Evolutionary conservation across 2,113 vertebrate species (phyloP).

Genomic region (Centropus unirufus): DNA sequence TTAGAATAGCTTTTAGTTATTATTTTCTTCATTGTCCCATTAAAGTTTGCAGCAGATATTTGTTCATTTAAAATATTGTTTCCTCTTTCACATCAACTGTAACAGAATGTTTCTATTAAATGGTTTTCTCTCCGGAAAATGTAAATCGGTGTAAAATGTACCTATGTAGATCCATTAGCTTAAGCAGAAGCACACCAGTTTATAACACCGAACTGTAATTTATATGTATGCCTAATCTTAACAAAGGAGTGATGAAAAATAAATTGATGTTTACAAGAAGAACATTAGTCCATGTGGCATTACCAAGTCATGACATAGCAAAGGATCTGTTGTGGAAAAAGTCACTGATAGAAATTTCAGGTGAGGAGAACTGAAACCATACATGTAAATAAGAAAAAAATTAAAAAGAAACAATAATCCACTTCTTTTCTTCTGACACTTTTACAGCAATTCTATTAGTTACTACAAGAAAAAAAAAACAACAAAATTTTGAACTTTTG

Average conservation of each 20-base stretch:
- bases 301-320: background rate
- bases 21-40: background rate
- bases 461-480: background rate
- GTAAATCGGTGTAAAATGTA: background rate
- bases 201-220: background rate
- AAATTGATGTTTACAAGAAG: background rate
- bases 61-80: background rate
- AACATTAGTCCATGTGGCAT: background rate
- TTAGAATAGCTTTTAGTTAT: background rate
- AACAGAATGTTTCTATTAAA: background rate
- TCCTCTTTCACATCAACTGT: background rate
- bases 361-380: background rate
- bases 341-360: background rate
- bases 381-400: background rate
- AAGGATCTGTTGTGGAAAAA: background rate
- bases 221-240: background rate
- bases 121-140: background rate
- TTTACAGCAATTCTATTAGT: background rate
- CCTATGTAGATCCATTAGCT: background rate
- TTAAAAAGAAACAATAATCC: background rate
- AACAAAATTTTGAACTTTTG: background rate
- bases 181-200: background rate
- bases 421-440: background rate
- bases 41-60: background rate
- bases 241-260: background rate